Percentiles rank a stretch among this genome's conserved stretches.
Conservation (phyloP, 1,140 invertebrate species). For the Drosophila burlai region DNA sequence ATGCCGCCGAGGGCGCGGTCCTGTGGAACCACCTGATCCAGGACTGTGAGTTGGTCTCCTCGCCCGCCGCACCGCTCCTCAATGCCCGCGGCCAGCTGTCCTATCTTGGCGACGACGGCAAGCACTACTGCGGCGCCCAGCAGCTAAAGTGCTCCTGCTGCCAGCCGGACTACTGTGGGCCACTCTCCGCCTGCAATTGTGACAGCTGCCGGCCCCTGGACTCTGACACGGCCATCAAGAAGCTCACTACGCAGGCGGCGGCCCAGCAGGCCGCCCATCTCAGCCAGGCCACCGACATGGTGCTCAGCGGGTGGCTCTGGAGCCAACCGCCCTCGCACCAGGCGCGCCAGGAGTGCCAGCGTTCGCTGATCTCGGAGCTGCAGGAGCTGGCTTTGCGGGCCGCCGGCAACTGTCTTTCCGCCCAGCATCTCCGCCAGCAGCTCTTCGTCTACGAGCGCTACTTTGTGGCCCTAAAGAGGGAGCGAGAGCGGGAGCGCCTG, state of each 20-base stretch:
- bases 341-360: conserved; percentile 74
- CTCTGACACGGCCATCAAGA: conserved; percentile 79
- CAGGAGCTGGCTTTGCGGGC: conserved; percentile 77
- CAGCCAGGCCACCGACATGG: conserved; percentile 69
- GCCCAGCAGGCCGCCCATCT: conserved; percentile 63
- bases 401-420: conserved; percentile 78
- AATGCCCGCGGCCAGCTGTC: conserved; percentile 77
- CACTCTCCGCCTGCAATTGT: conserved; percentile 82
- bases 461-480: conserved; percentile 75
- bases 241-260: conserved; percentile 63
- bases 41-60: conserved; percentile 81
- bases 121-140: conserved; percentile 83
- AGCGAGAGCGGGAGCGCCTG: conserved; percentile 14
- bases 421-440: conserved; percentile 78
- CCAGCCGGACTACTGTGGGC: conserved; percentile 78
- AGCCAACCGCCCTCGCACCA: conserved; percentile 68
- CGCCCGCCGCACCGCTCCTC: conserved; percentile 58
- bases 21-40: conserved; percentile 84
- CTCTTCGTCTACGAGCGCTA: conserved; percentile 83
- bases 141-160: conserved; percentile 79
- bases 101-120: conserved; percentile 82
- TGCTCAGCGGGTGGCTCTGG: conserved; percentile 80
- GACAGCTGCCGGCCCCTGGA: conserved; percentile 74
- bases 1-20: conserved; percentile 67
- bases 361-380: conserved; percentile 71